A percentile compares a stretch with the other conserved stretches of the same genome.
These are phyloP conservation scores for Amblyopsis rosae DNA, from an alignment of 2,113 vertebrate species.

Conservation along the genomic window DNA sequence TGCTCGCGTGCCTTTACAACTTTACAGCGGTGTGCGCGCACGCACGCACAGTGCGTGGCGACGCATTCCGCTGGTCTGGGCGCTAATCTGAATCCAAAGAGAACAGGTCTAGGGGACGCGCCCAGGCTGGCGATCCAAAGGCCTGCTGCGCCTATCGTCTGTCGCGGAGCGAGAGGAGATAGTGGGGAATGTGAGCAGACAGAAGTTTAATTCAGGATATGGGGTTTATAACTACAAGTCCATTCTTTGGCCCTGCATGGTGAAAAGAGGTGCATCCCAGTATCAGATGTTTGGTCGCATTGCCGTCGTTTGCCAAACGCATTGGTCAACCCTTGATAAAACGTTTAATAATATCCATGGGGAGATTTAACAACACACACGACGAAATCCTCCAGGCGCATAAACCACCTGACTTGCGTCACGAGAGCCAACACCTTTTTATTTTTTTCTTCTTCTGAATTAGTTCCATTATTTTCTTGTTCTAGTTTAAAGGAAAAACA, in stretches of 20 bases:
- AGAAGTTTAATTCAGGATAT: constrained; percentile 79
- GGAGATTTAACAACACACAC: constrained; percentile 37
- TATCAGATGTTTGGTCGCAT: constrained; percentile 26
- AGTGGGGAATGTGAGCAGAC: constrained; percentile 62
- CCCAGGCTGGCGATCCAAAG: constrained; percentile 23
- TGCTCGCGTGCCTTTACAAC: constrained; percentile 98
- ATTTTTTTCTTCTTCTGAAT: not conserved
- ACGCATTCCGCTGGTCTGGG: constrained; percentile 74
- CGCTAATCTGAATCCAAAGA: constrained; percentile 32
- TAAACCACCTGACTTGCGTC: not conserved
- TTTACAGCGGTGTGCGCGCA: constrained; percentile 75
- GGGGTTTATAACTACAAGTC: constrained; percentile 75
- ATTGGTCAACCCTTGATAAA: constrained; percentile 10
- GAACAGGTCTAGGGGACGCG: constrained; percentile 62
- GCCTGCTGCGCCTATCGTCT: constrained; percentile 86
- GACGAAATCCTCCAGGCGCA: constrained; percentile 26
- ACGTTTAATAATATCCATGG: constrained; percentile 40
- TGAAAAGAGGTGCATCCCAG: not conserved
- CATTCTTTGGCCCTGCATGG: constrained; percentile 20
- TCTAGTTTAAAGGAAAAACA: constrained; percentile 18
- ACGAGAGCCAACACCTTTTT: not conserved
- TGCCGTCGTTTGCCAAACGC: constrained; percentile 17
- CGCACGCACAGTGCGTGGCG: constrained; percentile 71
- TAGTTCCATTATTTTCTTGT: constrained; percentile 31
- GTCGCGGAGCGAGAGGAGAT: constrained; percentile 1